Evolutionary conservation across 2,113 vertebrate species (phyloP).

Genomic region (Petroica traversi): DNA sequence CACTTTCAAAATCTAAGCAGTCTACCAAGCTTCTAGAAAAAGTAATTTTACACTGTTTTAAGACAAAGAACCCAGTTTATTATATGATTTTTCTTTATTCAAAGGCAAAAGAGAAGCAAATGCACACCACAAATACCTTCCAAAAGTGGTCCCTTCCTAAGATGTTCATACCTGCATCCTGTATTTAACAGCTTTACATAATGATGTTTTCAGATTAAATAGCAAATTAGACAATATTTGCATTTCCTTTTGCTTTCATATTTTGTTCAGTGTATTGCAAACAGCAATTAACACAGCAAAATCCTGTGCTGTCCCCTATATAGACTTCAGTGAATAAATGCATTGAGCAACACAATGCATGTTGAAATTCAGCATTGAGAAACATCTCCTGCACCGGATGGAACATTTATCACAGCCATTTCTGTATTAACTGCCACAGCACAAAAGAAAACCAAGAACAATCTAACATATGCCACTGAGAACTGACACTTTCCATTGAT

Average conservation of each 20-base stretch:
- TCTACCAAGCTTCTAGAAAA: background rate
- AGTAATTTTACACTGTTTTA: background rate
- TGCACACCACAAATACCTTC: background rate
- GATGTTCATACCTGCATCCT: background rate
- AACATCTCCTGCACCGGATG: background rate
- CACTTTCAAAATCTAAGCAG: background rate
- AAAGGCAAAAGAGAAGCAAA: background rate
- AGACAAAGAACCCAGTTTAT: background rate
- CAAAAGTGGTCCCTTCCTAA: background rate
- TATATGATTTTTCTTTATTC: background rate
- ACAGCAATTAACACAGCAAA: background rate
- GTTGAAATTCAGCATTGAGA: conserved; percentile 1
- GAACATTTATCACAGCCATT: background rate
- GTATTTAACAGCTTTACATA: background rate
- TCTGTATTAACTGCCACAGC: background rate
- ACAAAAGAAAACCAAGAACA: background rate
- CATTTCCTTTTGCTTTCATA: background rate
- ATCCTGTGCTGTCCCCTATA: background rate
- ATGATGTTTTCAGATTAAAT: background rate
- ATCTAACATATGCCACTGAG: background rate
- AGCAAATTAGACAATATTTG: background rate
- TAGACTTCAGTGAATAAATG: background rate
- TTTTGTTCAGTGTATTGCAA: background rate
- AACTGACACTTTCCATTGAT: background rate
- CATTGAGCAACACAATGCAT: background rate